phyloP scores from a whole-genome alignment of 2,888 invertebrate genomes.

The Eumerus sabulonum region DNA sequence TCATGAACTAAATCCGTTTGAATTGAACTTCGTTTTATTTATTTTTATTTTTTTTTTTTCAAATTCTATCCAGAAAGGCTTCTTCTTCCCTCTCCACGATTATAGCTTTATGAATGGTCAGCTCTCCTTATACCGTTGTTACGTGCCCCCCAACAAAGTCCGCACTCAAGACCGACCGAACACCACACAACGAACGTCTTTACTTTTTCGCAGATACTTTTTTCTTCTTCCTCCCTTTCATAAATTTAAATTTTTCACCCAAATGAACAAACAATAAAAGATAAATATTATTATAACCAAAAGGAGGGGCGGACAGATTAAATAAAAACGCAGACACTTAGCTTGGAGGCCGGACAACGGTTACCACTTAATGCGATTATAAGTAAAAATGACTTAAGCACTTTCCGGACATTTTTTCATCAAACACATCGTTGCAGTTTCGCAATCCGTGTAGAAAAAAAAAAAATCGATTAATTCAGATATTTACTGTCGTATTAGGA shows the following conservation, averaged over 20 bases:
- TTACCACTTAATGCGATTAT: constrained; percentile 36
- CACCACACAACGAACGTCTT: constrained; percentile 12
- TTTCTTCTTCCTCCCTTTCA: constrained; percentile 28
- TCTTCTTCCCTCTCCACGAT: constrained; percentile 19
- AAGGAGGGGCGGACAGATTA: constrained; percentile 24
- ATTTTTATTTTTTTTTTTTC: background rate
- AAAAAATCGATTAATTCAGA: constrained; percentile 7
- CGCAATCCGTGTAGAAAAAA: constrained; percentile 35
- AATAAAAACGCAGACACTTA: constrained; percentile 49
- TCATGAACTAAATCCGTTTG: constrained; percentile 71
- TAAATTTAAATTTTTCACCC: constrained; percentile 28
- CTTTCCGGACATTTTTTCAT: constrained; percentile 38
- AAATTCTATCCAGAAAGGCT: constrained; percentile 31
- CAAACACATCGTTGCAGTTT: constrained; percentile 49
- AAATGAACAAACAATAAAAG: constrained; percentile 55
- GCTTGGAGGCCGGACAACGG: constrained; percentile 50
- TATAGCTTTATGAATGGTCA: no score
- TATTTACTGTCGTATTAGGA: constrained; percentile 33
- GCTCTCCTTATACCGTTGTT: constrained; percentile 14
- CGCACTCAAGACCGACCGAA: constrained; percentile 9
- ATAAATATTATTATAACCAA: constrained; percentile 44
- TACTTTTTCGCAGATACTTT: constrained; percentile 20
- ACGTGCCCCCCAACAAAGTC: constrained; percentile 22
- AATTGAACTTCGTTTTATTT: constrained; percentile 55
- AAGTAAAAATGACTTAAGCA: constrained; percentile 14